Base-by-base conservation (phyloP, 2,113 vertebrate genomes). In the Arizona elegans region DNA sequence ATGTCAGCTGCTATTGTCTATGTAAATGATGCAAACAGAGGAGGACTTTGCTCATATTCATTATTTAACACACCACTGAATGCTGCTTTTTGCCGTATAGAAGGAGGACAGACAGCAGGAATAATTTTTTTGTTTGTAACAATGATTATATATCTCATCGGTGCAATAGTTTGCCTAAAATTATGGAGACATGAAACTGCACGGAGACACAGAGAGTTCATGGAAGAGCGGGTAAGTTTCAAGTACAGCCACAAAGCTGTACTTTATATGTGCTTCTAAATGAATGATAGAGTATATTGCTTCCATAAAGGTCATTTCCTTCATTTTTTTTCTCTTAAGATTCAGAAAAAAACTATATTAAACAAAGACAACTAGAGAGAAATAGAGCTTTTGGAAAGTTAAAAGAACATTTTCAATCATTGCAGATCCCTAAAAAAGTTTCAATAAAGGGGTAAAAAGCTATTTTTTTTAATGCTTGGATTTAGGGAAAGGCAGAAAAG, bases 181-280 rank as follows among this genome's bases (percentile, higher is more conserved):
- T 89, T 99, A 3, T 99, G 99, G 99, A 97, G 99, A 87, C 99
- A 99, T 0, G 99, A 99, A 95, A 98, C 92, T 1, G 98, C 99
- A 0, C 97, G 99, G 87, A 98, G 96, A 92, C 98, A 98, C 3
- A 96, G 97, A 91, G 97, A 99, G 21, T 96, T 92, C 13, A 81
- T 98, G 92, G 98, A 96, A 6, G 98, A 94, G 52, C 98, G 99
- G 98, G 99, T 99, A 92, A 96, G 97, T 38, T 88, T 75, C 33
- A 17, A 75, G 59, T 19, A 92, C 55, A 62, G 47, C 33, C 47
- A 21, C 21, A 19, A 88, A 88, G 29, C 29, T 70, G 29, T 70
- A n/a, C 5, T 70, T 70, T 70, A 21, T 38, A 8, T 21, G 33
- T 43, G 33, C 19, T 81, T 81, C 33, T 43, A 43, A 81, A 81